Percentiles rank a stretch among this genome's conserved stretches.
These are phyloP conservation scores for Seira sanloemensis DNA, from an alignment of 2,888 invertebrate species.

Conservation along the genomic window DNA sequence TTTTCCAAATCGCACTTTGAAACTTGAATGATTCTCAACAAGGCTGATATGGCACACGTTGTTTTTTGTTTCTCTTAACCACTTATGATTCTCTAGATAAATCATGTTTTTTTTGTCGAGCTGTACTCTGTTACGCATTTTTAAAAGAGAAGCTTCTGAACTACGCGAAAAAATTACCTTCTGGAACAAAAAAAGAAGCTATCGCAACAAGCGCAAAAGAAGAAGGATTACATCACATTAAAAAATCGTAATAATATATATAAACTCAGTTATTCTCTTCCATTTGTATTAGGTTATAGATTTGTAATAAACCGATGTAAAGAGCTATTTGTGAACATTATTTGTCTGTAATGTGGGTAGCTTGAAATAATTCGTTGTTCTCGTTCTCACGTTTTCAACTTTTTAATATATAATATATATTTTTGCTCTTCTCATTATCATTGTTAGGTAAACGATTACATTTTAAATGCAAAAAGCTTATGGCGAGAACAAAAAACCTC, in stretches of 20 bases:
- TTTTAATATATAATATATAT: too few relatives aligned
- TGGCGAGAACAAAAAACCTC: too few relatives aligned
- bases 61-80: background rate
- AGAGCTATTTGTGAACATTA: background rate
- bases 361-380: background rate
- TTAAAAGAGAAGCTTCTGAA: too few relatives aligned
- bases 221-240: background rate
- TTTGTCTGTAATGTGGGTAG: background rate
- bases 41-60: background rate
- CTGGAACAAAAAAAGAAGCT: too few relatives aligned
- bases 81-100: background rate
- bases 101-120: background rate
- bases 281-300: background rate
- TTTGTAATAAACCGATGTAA: background rate
- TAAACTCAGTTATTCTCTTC: background rate
- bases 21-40: background rate
- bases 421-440: constrained; percentile 12
- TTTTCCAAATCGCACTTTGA: too few relatives aligned
- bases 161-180: too few relatives aligned
- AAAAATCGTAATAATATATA: background rate
- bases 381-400: too few relatives aligned
- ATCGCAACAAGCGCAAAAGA: background rate
- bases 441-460: too few relatives aligned
- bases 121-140: too few relatives aligned
- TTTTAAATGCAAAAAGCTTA: too few relatives aligned